Evolutionary conservation across 2,797 vertebrate species (phyloP).

Genomic region (Chloroceryle amazona): DNA sequence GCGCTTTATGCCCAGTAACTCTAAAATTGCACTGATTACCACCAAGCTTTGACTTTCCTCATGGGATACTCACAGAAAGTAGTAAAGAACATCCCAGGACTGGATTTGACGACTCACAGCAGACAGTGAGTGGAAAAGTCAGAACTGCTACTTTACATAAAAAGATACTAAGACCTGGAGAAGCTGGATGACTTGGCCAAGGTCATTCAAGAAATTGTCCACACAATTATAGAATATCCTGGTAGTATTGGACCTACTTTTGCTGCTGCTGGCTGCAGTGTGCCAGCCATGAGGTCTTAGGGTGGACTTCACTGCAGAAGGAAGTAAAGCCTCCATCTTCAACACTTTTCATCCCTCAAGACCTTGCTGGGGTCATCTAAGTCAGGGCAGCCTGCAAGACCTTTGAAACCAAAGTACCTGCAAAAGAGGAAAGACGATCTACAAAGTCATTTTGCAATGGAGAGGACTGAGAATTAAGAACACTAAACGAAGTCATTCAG

Average conservation of each 20-base stretch:
- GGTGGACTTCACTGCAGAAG: neutral
- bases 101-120: neutral
- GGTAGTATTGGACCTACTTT: neutral
- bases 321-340: neutral
- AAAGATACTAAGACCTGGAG: neutral
- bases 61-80: neutral
- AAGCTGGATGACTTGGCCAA: neutral
- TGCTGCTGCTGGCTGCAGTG: neutral
- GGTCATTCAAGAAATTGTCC: neutral
- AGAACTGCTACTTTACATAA: neutral
- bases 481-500: neutral
- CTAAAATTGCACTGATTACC: neutral
- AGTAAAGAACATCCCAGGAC: neutral
- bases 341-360: neutral
- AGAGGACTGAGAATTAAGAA: neutral
- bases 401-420: neutral
- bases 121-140: neutral
- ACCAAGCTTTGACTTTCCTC: neutral
- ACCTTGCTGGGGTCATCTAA: rapidly evolving
- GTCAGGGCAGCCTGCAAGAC: neutral
- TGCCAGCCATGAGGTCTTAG: neutral
- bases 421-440: neutral
- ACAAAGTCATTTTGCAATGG: neutral
- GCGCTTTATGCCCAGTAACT: neutral
- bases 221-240: neutral